Base-by-base conservation (phyloP, 2,888 invertebrate genomes). In the Stenichneumon culpator region DNA sequence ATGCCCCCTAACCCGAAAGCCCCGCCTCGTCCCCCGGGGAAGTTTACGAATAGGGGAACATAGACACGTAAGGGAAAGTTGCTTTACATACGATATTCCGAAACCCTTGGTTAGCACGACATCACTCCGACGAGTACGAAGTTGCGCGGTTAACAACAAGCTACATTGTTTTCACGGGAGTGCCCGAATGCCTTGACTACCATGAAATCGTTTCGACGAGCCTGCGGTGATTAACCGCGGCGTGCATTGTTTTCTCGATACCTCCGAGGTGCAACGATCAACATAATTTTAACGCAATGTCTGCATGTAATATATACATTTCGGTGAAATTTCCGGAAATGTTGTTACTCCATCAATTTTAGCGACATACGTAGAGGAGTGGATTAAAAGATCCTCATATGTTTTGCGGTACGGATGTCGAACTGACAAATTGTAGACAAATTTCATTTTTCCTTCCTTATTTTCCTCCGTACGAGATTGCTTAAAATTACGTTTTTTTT, bases 1-100 rank as follows among this genome's bases (percentile, higher is more conserved):
- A 80, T 65, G 44, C 60, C 7, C 74, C 39, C 63, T 39, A 5
- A 39, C 32, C 69, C 36, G 32, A 54, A 65, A 74, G 69, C 22
- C 54, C 65, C 25, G 63, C 14, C 36, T 65, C 47, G 65, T 67
- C 54, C 54, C 44, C 28, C 52, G 67, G 39, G 22, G 25, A 65
- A 73, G 73, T 65, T 67, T 73, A 54, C 25, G 67, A 67, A 80
- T 67, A 19, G 28, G 28, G 50, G 9, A 60, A 74, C 32, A 32
- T 32, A 25, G 50, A 77, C 39, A 52, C n/a, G 36, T 11, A 32
- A 6, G 63, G 28, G 28, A 63, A 63, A 63, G 32, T 63, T 63
- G 5, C 16, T 28, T 63, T 16, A 32, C 47, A 63, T 44, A 25
- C 44, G 28, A 63, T 47, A 72, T 72, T 72, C 54, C 16, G 28